These are phyloP conservation scores for Pelmatolapia mariae DNA, from an alignment of 2,113 vertebrate genomes.

Conservation along the genomic window DNA sequence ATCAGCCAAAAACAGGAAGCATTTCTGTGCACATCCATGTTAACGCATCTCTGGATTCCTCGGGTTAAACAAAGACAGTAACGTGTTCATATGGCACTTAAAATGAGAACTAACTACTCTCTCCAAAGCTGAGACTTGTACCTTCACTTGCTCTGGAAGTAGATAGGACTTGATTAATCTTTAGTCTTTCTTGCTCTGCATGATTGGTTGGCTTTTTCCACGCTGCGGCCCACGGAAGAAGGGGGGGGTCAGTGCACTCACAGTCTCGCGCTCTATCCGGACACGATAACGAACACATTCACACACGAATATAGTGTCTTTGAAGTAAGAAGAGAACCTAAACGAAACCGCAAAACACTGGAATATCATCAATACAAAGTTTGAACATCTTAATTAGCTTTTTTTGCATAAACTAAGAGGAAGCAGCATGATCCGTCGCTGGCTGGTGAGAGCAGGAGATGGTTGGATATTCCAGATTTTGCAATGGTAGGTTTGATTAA, in stretches of 20 bases:
- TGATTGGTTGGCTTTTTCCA: not conserved
- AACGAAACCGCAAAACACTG: constrained; percentile 38
- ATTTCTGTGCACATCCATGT: not conserved
- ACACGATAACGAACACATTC: not conserved
- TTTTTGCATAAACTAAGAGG: constrained; percentile 57
- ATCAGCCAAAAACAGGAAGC: not conserved
- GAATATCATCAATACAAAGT: constrained; percentile 35
- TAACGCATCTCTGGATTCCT: not conserved
- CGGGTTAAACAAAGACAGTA: not conserved
- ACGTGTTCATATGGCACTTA: constrained; percentile 51
- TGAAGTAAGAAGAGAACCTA: not conserved
- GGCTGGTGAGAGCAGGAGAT: constrained; percentile 39
- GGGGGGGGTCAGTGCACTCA: constrained; percentile 46
- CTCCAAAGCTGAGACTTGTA: not conserved
- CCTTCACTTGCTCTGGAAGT: not conserved
- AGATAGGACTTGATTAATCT: not conserved
- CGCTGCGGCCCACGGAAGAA: not conserved
- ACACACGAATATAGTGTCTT: constrained; percentile 41
- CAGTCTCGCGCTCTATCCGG: not conserved
- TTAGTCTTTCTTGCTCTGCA: not conserved
- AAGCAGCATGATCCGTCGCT: constrained; percentile 46
- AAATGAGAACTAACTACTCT: not conserved
- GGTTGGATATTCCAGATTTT: constrained; percentile 7
- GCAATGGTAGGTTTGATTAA: not conserved
- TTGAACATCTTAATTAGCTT: constrained; percentile 9